These are phyloP conservation scores for Peromyscus californicus DNA, from an alignment of 2,113 vertebrate species.

Conservation along the genomic window DNA sequence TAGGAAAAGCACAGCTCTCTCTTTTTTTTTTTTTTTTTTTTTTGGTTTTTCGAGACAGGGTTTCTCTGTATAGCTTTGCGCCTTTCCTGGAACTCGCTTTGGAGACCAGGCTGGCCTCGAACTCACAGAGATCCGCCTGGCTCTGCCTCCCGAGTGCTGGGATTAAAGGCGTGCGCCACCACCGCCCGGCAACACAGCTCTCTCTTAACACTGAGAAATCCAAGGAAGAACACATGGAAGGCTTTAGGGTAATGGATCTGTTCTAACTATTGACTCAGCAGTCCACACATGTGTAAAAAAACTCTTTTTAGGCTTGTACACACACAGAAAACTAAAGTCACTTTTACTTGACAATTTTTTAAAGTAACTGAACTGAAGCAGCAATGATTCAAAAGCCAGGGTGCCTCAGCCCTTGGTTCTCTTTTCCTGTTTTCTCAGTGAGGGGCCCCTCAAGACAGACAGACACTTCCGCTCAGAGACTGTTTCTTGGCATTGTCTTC, in stretches of 20 bases:
- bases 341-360: background rate
- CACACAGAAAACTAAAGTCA: background rate
- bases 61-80: too few relatives aligned
- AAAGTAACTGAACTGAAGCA: constrained; percentile 39
- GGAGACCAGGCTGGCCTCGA: too few relatives aligned
- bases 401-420: background rate
- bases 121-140: too few relatives aligned
- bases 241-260: background rate
- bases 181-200: too few relatives aligned
- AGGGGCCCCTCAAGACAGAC: constrained; percentile 9
- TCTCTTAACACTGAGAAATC: background rate
- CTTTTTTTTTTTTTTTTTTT: too few relatives aligned
- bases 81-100: too few relatives aligned
- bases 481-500: background rate
- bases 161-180: too few relatives aligned
- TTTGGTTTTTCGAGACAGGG: too few relatives aligned
- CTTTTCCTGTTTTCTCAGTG: constrained; percentile 58
- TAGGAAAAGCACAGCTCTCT: background rate
- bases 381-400: constrained; percentile 33
- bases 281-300: background rate
- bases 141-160: too few relatives aligned
- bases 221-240: fast-evolving
- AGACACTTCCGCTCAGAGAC: constrained; percentile 8
- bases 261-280: background rate
- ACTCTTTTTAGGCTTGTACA: background rate